phyloP scores from a whole-genome alignment of 2,113 vertebrate genomes.

The Psilopogon haemacephalus region DNA sequence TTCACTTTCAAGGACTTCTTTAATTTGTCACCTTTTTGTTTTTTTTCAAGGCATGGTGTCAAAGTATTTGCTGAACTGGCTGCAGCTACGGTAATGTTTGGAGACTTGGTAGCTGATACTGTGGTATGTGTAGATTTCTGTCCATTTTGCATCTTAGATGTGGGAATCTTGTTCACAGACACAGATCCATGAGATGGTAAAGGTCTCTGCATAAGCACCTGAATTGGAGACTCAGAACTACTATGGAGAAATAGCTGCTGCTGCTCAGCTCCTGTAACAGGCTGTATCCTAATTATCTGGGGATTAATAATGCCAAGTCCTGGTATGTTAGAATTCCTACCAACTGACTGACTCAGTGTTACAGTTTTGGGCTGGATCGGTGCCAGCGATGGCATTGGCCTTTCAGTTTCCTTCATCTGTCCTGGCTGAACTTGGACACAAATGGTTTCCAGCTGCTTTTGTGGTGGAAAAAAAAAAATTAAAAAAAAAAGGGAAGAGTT shows the following conservation, averaged over 20 bases:
- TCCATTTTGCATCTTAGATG: conserved; percentile 10
- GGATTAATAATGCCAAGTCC: conserved; percentile 74
- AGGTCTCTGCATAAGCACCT: conserved; percentile 79
- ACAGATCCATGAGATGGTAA: conserved; percentile 70
- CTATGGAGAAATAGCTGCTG: conserved; percentile 76
- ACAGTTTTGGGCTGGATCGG: conserved; percentile 66
- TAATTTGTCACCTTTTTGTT: conserved; percentile 71
- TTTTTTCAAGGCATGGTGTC: conserved; percentile 48
- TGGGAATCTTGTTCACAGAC: conserved; percentile 68
- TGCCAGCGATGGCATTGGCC: conserved; percentile 52
- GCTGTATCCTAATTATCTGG: conserved; percentile 85
- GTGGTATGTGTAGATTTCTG: not conserved
- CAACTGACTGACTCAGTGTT: conserved; percentile 37
- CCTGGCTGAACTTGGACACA: conserved; percentile 84
- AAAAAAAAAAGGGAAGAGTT: conserved; percentile 38
- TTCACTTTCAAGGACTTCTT: conserved; percentile 88
- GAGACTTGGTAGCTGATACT: not conserved
- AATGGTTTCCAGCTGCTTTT: conserved; percentile 83
- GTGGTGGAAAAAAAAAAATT: too few species aligned
- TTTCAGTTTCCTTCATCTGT: conserved; percentile 72
- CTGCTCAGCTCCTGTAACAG: conserved; percentile 71
- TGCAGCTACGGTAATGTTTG: not conserved
- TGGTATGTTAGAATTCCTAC: conserved; percentile 63
- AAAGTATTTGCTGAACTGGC: conserved; percentile 3
- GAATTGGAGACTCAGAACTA: conserved; percentile 76